These are phyloP conservation scores for Antechinus stuartii DNA, from an alignment of 2,113 vertebrate genomes.

Conservation along the genomic window DNA sequence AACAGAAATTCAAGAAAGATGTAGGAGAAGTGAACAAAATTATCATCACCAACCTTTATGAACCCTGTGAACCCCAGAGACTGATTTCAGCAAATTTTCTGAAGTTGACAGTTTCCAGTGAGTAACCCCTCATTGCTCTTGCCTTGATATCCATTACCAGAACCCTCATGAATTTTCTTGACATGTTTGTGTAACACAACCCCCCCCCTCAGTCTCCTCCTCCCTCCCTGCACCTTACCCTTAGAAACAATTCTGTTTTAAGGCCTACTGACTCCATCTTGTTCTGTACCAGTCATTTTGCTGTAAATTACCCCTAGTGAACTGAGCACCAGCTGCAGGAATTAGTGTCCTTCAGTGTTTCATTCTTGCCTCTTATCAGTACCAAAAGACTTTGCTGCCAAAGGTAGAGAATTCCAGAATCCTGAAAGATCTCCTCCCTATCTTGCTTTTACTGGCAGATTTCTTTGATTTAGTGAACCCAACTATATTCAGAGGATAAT, in stretches of 20 bases:
- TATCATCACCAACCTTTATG: not conserved
- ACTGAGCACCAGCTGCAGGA: not conserved
- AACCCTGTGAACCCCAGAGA: not conserved
- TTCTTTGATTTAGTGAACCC: not conserved
- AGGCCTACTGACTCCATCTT: not conserved
- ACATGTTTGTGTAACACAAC: not conserved
- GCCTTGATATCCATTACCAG: not conserved
- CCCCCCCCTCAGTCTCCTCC: too few species aligned
- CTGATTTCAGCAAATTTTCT: not conserved
- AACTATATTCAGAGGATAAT: not conserved
- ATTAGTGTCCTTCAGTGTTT: not conserved
- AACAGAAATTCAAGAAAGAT: not conserved
- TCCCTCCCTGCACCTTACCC: too few species aligned
- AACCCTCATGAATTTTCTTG: not conserved
- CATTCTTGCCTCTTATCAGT: not conserved
- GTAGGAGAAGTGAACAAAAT: not conserved
- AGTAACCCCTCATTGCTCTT: not conserved
- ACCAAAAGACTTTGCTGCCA: not conserved
- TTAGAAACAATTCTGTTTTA: not conserved
- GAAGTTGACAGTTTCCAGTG: not conserved
- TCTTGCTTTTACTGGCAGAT: not conserved
- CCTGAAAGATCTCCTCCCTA: not conserved
- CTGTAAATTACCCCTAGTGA: not conserved
- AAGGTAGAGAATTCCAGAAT: not conserved
- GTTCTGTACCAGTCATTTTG: not conserved